Base-by-base conservation (phyloP, 2,113 vertebrate genomes). In the Cathartes aura region DNA sequence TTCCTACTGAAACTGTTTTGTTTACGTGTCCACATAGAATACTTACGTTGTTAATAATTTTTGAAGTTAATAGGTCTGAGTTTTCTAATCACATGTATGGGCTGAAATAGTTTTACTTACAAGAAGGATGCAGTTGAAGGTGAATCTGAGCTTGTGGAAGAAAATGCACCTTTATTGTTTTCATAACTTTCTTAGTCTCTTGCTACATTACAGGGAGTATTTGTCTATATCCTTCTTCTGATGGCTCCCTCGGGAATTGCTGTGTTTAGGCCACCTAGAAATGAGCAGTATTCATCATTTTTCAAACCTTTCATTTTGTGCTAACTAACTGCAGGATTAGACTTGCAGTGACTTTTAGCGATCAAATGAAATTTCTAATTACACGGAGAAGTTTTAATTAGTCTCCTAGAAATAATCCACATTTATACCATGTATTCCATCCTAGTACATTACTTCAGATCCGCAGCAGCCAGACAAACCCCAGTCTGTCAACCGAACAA, bases 341-440 rank as follows among this genome's bases (percentile, higher is more conserved):
- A 38, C 92, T 90, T 12, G 1, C 71, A 30, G 67, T 58, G 75
- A 78, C 90, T 95, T 92, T 91, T 29, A 93, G 93, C 91, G 95
- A 97, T 93, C 82, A 92, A 70, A 93, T 62, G 73, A 92, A 90
- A 91, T 96, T 93, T 90, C 93, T 96, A 93, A 93, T 97, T 97
- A 80, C 66, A 70, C 2, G 0, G 87, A 55, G 87, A 85, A 66
- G 74, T 85, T 80, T 81, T 91, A 96, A 97, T 88, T 96, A 91
- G 71, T 58, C 87, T 95, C 82, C 38, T 72, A 85, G 89, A 92
- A 93, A 88, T 84, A 89, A 91, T 73, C 80, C 84, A 3, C 93
- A 43, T 45, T 67, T 78, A 32, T 34, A 62, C 83, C 23, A 5
- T 5, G 23, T 68, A 19, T 91, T 92, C 83, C 67, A 17, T 43